Evolutionary conservation across 2,797 vertebrate species (phyloP), one percentile per base, ranked within the genome.

Genomic region (Sebastes aleutianus): DNA sequence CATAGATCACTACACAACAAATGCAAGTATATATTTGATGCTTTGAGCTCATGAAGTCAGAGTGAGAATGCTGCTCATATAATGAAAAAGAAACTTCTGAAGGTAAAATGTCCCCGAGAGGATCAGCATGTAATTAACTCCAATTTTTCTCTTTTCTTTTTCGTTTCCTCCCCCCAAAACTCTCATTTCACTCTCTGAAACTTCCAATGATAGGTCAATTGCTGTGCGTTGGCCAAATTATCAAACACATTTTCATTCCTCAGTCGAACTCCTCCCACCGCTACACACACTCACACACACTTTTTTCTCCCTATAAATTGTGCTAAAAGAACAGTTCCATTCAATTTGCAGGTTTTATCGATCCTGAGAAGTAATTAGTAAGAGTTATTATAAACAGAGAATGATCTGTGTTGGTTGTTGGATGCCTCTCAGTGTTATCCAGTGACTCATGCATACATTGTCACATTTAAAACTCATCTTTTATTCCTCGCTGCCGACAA

Each of bases 371-470:
- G 84, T 87, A 89, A 92, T 92, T 90, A 88, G 85, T 61, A 61
- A 76, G 87, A 90, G 81, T 92, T 88, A 90, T 91, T 86, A 87
- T 82, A 88, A 93, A 92, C 86, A 88, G 75, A 84, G 57, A 88
- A 84, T 88, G 79, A 86, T 90, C 39, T 85, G 80, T 86, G 76
- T 74, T 80, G 43, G 70, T 70, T 73, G 62, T 76, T 79, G 43
- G 47, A 74, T 80, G 68, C 63, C 61, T 71, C 70, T 76, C 39
- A 2, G 71, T 80, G 54, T 87, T 85, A 82, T 74, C 31, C 67
- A 70, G 61, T 85, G 64, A 82, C 69, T 86, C 74, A 79, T 76
- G 70, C 61, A 86, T 65, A 56, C 59, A 34, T 29, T 8, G 26
- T 69, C 29, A 50, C 82, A 77, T 85, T 85, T 83, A 72, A 88